phyloP scores from a whole-genome alignment of 2,888 invertebrate genomes.

The Oasisia sp. region DNA sequence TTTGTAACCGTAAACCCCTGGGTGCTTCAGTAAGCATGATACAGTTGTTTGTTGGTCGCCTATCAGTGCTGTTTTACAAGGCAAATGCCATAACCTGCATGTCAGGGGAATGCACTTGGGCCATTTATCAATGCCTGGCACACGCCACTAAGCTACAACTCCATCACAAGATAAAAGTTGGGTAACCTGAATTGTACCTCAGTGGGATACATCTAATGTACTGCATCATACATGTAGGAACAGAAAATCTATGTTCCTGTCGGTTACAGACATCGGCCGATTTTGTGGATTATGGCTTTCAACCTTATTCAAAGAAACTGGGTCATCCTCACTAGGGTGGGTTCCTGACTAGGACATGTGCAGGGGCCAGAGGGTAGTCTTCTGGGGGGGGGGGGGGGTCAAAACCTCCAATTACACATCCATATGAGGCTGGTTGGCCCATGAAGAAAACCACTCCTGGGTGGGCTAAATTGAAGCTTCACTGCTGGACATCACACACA shows the following conservation, averaged over 20 bases:
- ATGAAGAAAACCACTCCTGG: too few species aligned
- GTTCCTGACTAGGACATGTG: too few species aligned
- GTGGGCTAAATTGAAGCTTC: too few species aligned
- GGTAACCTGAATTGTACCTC: not conserved
- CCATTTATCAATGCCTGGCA: not conserved
- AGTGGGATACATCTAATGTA: not conserved
- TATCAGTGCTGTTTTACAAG: slow-evolving; percentile 10
- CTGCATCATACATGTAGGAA: not conserved
- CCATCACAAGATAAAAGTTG: slow-evolving; percentile 1
- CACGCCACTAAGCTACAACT: not conserved
- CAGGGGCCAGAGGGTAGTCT: too few species aligned
- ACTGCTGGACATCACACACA: too few species aligned
- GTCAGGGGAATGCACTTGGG: not conserved
- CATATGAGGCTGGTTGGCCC: too few species aligned
- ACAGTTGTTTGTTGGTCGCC: not conserved
- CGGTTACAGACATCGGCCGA: not conserved
- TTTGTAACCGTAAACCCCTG: not conserved
- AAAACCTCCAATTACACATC: too few species aligned
- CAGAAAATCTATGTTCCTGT: not conserved
- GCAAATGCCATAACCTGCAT: not conserved
- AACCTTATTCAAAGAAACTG: not conserved
- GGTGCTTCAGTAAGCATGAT: not conserved
- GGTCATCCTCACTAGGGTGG: too few species aligned
- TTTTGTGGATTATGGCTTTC: not conserved
- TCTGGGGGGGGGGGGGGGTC: too few species aligned